Conservation (phyloP, 2,797 vertebrate genomes). For the Bucorvus abyssinicus region DNA sequence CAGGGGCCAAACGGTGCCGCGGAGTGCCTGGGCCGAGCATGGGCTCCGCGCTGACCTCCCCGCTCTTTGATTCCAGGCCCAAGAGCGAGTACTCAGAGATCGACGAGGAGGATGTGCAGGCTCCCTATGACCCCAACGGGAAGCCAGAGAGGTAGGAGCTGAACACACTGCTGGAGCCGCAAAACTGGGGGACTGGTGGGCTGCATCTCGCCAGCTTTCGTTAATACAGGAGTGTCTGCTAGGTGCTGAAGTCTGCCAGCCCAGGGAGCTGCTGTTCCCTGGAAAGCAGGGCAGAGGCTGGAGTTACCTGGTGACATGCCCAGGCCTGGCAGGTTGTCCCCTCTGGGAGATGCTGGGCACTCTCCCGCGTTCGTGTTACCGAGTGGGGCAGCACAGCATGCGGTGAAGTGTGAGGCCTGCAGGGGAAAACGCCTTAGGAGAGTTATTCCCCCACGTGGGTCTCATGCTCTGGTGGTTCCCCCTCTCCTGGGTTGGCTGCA, state of each 20-base stretch:
- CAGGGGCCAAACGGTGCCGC: not conserved
- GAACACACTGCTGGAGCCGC: not conserved
- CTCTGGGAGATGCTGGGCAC: not conserved
- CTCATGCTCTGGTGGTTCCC: not conserved
- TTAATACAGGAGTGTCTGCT: not conserved
- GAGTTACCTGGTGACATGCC: not conserved
- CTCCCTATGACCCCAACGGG: conserved; percentile 93
- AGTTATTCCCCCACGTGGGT: not conserved
- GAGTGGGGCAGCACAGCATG: not conserved
- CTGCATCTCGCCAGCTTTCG: rapidly evolving
- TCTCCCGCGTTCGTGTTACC: not conserved
- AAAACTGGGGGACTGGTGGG: not conserved
- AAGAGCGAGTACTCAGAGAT: conserved; percentile 99
- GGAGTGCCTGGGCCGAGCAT: not conserved
- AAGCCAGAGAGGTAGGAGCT: conserved; percentile 90
- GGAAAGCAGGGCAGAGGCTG: not conserved
- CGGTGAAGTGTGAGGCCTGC: not conserved
- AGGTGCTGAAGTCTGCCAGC: not conserved
- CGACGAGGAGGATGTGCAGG: conserved; percentile 93
- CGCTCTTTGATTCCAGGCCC: conserved; percentile 81
- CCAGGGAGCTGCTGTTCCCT: not conserved
- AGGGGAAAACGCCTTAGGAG: not conserved
- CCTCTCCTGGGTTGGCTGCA: not conserved
- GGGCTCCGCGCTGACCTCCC: not conserved
- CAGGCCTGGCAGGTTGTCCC: not conserved